Percentiles rank a stretch among this genome's conserved stretches.
phyloP scores from a whole-genome alignment of 2,797 vertebrate species.

The Neoniphon sammara region DNA sequence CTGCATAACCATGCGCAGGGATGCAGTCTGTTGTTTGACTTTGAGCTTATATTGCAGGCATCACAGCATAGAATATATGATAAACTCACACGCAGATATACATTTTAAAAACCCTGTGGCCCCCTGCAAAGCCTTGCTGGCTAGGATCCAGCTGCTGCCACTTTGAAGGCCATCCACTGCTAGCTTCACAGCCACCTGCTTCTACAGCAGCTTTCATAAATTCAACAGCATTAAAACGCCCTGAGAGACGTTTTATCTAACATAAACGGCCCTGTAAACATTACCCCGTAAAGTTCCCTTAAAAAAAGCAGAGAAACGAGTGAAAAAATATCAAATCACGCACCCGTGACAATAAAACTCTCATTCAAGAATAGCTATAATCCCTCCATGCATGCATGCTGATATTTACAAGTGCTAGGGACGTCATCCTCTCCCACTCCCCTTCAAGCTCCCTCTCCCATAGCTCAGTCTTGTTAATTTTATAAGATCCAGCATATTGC shows the following conservation, averaged over 20 bases:
- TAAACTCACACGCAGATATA: slow-evolving; percentile 26
- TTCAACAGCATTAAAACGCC: slow-evolving; percentile 73
- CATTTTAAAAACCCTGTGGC: slow-evolving; percentile 41
- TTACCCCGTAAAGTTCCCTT: slow-evolving; percentile 52
- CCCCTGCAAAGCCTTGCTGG: slow-evolving; percentile 49
- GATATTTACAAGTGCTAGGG: slow-evolving; percentile 74
- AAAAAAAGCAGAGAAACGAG: slow-evolving; percentile 57
- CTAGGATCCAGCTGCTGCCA: slow-evolving; percentile 52
- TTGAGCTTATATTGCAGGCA: slow-evolving; percentile 36
- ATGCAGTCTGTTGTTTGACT: slow-evolving; percentile 42
- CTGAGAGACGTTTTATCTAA: slow-evolving; percentile 70
- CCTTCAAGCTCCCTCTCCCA: slow-evolving; percentile 48
- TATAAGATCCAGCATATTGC: slow-evolving; percentile 82
- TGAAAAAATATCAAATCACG: slow-evolving; percentile 59
- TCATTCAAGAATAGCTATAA: slow-evolving; percentile 38
- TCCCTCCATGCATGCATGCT: slow-evolving; percentile 57
- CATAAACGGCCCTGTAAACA: slow-evolving; percentile 77
- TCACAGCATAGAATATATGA: slow-evolving; percentile 25
- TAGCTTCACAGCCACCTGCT: slow-evolving; percentile 51
- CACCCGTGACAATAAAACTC: slow-evolving; percentile 60
- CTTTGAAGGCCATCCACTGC: slow-evolving; percentile 56
- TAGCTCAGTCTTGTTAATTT: slow-evolving; percentile 81
- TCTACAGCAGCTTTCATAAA: slow-evolving; percentile 73
- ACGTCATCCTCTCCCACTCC: slow-evolving; percentile 43
- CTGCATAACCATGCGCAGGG: slow-evolving; percentile 16